Base-by-base conservation (phyloP, 2,113 vertebrate species). In the Pantherophis guttatus region DNA sequence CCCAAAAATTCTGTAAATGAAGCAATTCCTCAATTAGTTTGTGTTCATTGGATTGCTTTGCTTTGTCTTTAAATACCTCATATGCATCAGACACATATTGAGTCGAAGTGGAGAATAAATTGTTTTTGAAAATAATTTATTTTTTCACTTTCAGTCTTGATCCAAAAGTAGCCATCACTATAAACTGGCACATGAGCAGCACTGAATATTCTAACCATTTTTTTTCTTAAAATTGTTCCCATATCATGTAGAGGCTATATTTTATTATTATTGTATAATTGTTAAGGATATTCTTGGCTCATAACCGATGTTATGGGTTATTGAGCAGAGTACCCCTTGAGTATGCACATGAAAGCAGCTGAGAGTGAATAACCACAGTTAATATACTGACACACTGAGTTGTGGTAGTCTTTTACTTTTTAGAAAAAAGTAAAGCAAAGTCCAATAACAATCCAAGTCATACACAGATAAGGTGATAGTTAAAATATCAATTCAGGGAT, bases 161-260 rank as follows among this genome's bases (percentile, higher is more conserved):
- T 0, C 52, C 19, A 93, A 53, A 81, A 48, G 11, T 62, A 53
- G 81, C 29, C 52, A 1, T 58, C 0, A 15, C 33, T 75, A 11
- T 1, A 93, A 85, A 86, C 33, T 65, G 85, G 54, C 54, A 93
- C 1, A 44, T 29, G 88, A 12, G 8, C 91, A 10, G 87, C 15
- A 93, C 95, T 94, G 94, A 50, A 85, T 0, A 95, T 94, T 89
- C 89, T 53, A 86, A 95, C 24, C 44, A 94, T 24, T 87, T 26
- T 92, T 90, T 21, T 65, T 62, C 24, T 57, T 92, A 57, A 12
- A 86, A 86, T 52, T 86, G 48, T 90, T 86, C 19, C 21, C 55
- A 59, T 8, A 53, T 70, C 59, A 50, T 23, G 4, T 39, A n/a
- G 21, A 90, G 52, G 8, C 19, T 90, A 70, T 15, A 15, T 29